Base-by-base conservation (phyloP, 2,113 vertebrate species). In the Sinocyclocheilus anshuiensis region DNA sequence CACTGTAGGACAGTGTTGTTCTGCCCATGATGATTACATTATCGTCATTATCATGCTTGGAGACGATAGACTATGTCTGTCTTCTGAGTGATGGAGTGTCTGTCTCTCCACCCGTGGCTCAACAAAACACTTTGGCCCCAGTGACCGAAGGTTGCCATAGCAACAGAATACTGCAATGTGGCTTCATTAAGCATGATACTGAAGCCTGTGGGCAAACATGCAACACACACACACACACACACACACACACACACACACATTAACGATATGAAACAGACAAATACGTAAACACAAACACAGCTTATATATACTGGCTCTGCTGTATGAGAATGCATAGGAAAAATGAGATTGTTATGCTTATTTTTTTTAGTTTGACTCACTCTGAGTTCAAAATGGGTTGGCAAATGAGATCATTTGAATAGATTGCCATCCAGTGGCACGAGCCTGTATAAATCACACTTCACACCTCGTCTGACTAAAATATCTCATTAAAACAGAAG, bases 141-240 rank as follows among this genome's bases (percentile, higher is more conserved):
- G 81, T 77, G 71, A 84, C 72, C 26, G 24, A 85, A 78, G 87
- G 92, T 92, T 92, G 57, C 91, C 84, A 93, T 93, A 75, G 90
- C 87, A 92, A 94, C 92, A 80, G 84, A 71, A 16, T 86, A 82
- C 82, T 83, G 83, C 90, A 88, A 81, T 89, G 90, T 87, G 87
- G 87, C 88, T 89, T 87, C 3, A 20, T 36, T 61, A 86, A 87
- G 86, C 86, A 75, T 90, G 86, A 87, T 79, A 88, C 85, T 7
- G 8, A 89, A 83, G 57, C 83, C 53, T 69, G 81, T 87, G 65
- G 26, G 86, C 74, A 82, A 82, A 85, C 78, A 85, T 22, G 86
- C 82, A 65, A 79, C 72, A 65, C n/a, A 72, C 24, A 84, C 22
- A 86, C 77, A 65, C 42, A 8, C 7, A 42, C 42, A 1, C 75